Evolutionary conservation across 2,888 invertebrate genomes (phyloP).

Genomic region (Phragmatobia fuliginosa): DNA sequence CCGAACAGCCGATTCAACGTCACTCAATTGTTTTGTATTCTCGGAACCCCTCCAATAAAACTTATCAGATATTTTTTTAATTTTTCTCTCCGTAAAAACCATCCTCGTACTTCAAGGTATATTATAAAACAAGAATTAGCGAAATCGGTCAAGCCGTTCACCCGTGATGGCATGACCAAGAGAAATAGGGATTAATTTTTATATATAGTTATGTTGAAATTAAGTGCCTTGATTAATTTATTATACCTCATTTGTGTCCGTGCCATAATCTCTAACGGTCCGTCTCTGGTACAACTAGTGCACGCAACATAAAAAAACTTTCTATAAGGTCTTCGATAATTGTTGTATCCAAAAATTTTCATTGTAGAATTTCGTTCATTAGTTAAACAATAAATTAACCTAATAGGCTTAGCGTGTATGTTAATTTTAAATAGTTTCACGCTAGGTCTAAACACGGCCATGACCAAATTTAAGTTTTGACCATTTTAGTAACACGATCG

Average conservation of each 20-base stretch:
- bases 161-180: too few relatives aligned
- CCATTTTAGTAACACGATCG: constrained; percentile 13
- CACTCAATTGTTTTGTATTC: too few relatives aligned
- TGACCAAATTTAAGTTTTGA: constrained; percentile 13
- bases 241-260: not conserved
- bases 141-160: too few relatives aligned
- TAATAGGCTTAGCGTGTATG: constrained; percentile 14
- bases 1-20: too few relatives aligned
- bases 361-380: constrained; percentile 1
- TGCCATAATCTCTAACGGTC: not conserved
- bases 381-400: not conserved
- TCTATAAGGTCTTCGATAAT: not conserved
- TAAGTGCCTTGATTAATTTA: not conserved
- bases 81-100: too few relatives aligned
- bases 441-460: constrained; percentile 6
- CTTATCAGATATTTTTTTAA: too few relatives aligned
- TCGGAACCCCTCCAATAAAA: too few relatives aligned
- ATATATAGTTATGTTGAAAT: too few relatives aligned
- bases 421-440: constrained; percentile 9
- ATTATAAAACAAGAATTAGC: too few relatives aligned
- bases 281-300: not conserved
- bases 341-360: not conserved
- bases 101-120: too few relatives aligned
- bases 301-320: not conserved
- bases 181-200: too few relatives aligned